These are phyloP conservation scores for Urophycis tenuis DNA, from an alignment of 2,797 vertebrate genomes.

Conservation along the genomic window DNA sequence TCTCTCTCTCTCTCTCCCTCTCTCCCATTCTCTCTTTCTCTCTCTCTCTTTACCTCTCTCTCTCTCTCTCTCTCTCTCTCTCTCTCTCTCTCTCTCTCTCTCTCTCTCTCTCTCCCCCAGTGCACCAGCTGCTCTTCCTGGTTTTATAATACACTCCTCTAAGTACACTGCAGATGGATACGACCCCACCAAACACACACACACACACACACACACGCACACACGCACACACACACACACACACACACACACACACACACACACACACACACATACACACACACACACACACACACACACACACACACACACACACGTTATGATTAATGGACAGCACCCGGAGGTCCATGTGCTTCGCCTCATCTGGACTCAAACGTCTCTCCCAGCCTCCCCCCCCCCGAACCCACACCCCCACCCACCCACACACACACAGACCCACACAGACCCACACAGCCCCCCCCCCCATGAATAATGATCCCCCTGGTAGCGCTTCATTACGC, in stretches of 20 bases:
- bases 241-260: constrained; percentile 11
- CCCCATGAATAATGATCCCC: constrained; percentile 59
- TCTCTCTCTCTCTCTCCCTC: constrained; percentile 61
- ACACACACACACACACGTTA: constrained; percentile 36
- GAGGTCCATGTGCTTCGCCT: constrained; percentile 58
- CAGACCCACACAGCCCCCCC: no score
- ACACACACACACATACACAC: constrained; percentile 26
- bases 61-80: constrained; percentile 22
- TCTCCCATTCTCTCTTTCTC: constrained; percentile 41
- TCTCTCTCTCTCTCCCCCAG: constrained; percentile 53
- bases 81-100: constrained; percentile 19
- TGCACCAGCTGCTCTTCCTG: constrained; percentile 55
- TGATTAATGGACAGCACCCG: constrained; percentile 72
- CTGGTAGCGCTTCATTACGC: constrained; percentile 54
- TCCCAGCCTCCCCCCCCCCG: not conserved
- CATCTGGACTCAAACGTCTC: constrained; percentile 58
- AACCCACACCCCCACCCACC: constrained; percentile 36
- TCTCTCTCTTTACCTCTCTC: constrained; percentile 23
- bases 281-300: constrained; percentile 7
- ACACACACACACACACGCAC: constrained; percentile 18
- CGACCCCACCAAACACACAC: constrained; percentile 33
- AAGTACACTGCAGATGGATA: constrained; percentile 62
- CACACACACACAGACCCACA: no score
- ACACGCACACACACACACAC: constrained; percentile 21
- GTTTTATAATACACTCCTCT: constrained; percentile 61